Conservation (phyloP, 1,140 invertebrate species). For the Pectinophora gossypiella region DNA sequence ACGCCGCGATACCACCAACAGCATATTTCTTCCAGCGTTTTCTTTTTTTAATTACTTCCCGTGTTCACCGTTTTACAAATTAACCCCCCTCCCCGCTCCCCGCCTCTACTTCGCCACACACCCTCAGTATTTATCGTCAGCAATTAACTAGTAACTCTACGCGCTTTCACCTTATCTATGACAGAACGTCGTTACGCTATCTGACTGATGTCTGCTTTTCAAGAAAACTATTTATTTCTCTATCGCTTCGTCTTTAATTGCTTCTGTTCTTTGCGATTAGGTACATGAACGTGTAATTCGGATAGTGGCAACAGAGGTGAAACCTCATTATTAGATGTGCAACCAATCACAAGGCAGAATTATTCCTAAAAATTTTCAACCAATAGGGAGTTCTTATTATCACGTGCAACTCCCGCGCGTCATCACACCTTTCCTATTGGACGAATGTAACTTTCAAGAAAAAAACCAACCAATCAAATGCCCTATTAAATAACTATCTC, state of each 20-base stretch:
- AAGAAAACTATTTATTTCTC: background rate
- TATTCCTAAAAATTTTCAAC: background rate
- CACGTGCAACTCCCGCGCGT: too few species aligned
- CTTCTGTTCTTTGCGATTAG: background rate
- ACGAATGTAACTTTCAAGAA: too few species aligned
- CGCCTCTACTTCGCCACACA: too few species aligned
- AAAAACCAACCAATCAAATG: too few species aligned
- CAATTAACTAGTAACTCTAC: background rate
- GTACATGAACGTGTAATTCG: background rate
- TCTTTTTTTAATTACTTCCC: background rate
- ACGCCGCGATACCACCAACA: background rate
- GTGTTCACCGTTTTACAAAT: background rate
- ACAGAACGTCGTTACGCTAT: background rate
- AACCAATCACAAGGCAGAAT: background rate
- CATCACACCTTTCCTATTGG: too few species aligned
- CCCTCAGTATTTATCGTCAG: background rate
- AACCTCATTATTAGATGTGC: background rate
- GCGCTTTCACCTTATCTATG: background rate
- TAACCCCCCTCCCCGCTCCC: background rate
- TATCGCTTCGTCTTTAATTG: background rate
- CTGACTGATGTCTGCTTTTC: background rate
- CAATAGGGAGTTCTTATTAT: too few species aligned
- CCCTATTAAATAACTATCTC: too few species aligned
- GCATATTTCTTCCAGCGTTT: background rate
- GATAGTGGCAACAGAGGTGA: background rate